A percentile compares a stretch with the other conserved stretches of the same genome.
phyloP scores from a whole-genome alignment of 1,140 invertebrate genomes.

The Drosophila grimshawi region DNA sequence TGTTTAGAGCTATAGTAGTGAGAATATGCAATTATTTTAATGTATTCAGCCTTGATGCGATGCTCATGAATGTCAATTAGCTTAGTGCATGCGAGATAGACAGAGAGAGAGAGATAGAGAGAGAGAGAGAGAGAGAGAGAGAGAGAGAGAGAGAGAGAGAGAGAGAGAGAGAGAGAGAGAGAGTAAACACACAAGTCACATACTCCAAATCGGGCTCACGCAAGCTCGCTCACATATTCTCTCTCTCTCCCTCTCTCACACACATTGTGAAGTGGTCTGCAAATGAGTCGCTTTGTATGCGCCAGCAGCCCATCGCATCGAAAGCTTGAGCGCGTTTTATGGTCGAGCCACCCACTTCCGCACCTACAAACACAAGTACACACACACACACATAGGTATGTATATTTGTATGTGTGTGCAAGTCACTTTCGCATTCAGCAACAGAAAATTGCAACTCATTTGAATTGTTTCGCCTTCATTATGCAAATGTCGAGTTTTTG shows the following conservation, averaged over 20 bases:
- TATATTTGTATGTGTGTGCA: conserved; percentile 5
- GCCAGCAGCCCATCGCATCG: conserved; percentile 41
- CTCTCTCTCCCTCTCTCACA: conserved; percentile 20
- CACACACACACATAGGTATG: conserved; percentile 2
- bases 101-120: not conserved
- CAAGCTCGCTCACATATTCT: conserved; percentile 24
- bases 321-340: conserved; percentile 52
- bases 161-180: conserved; percentile 1
- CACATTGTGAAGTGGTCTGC: conserved; percentile 24
- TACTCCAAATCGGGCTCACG: conserved; percentile 37
- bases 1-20: conserved; percentile 44
- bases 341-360: conserved; percentile 59
- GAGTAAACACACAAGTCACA: conserved; percentile 15
- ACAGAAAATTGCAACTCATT: conserved; percentile 71
- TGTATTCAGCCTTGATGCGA: conserved; percentile 77
- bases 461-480: conserved; percentile 71
- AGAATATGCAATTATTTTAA: conserved; percentile 80
- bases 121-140: not conserved
- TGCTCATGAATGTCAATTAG: conserved; percentile 80
- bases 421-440: conserved; percentile 52
- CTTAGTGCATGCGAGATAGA: conserved; percentile 41
- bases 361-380: conserved; percentile 29
- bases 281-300: conserved; percentile 79
- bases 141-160: not conserved
- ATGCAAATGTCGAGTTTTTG: conserved; percentile 64